Percentiles rank a stretch among this genome's conserved stretches.
Conservation (phyloP, 1,140 invertebrate species). For the Bombus ignitus region DNA sequence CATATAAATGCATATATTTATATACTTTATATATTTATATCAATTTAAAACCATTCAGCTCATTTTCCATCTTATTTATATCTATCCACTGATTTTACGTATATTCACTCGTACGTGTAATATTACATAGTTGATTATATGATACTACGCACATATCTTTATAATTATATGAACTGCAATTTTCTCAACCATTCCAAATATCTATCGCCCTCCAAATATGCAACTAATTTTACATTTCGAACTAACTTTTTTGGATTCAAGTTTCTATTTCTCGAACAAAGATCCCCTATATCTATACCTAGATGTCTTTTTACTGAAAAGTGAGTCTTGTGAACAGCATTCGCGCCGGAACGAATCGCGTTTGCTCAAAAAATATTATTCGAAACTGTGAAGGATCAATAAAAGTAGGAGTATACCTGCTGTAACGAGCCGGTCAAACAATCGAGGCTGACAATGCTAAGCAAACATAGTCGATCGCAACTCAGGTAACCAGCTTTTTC, state of each 20-base stretch:
- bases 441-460: constrained; percentile 51
- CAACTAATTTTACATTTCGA: not conserved
- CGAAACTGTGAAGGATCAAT: constrained; percentile 23
- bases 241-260: not conserved
- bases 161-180: no score
- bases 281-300: not conserved
- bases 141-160: no score
- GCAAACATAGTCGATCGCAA: constrained; percentile 51
- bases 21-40: no score
- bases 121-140: no score
- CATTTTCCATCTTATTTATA: no score
- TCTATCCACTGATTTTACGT: no score
- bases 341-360: not conserved
- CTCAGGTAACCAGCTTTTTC: constrained; percentile 42
- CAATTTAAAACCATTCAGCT: no score
- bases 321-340: not conserved
- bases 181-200: no score
- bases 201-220: not conserved
- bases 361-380: constrained; percentile 16
- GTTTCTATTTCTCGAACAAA: not conserved
- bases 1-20: no score
- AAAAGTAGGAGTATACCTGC: constrained; percentile 27
- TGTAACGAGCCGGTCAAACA: constrained; percentile 53
- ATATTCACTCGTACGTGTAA: no score
- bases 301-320: not conserved